Evolutionary conservation across 2,888 invertebrate species (phyloP).

Genomic region (Leptogaster cylindrica): DNA sequence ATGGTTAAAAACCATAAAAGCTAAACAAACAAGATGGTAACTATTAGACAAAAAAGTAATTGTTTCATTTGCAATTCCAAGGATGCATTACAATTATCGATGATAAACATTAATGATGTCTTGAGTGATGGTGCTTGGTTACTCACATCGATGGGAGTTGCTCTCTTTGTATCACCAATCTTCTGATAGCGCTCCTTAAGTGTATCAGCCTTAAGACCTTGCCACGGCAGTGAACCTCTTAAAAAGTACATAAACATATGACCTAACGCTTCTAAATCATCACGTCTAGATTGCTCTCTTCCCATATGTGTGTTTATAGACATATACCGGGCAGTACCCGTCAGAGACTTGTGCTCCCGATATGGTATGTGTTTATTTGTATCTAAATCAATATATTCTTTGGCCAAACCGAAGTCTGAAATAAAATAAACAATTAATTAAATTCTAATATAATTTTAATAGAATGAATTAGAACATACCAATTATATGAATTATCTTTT

Average conservation of each 20-base stretch:
- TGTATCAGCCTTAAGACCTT: slow-evolving; percentile 99
- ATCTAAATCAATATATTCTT: slow-evolving; percentile 99
- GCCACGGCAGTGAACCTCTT: slow-evolving; percentile 99
- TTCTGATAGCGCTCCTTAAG: slow-evolving; percentile 99
- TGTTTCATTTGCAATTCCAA: no score
- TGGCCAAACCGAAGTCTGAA: slow-evolving; percentile 99
- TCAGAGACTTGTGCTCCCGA: slow-evolving; percentile 99
- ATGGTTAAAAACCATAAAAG: no score
- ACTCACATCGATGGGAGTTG: slow-evolving; percentile 93
- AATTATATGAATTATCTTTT: slow-evolving; percentile 99
- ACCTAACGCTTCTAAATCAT: slow-evolving; percentile 98
- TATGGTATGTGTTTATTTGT: slow-evolving; percentile 99
- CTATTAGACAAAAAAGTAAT: no score
- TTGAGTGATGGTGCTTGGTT: no score
- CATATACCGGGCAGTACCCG: slow-evolving; percentile 99
- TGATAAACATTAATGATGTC: no score
- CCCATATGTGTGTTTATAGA: slow-evolving; percentile 99
- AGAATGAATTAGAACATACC: slow-evolving; percentile 64
- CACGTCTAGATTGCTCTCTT: slow-evolving; percentile 99
- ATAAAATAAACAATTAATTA: slow-evolving; percentile 29
- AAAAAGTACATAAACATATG: slow-evolving; percentile 99
- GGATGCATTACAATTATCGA: no score
- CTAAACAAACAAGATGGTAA: no score
- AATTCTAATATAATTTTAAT: neutral
- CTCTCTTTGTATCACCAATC: slow-evolving; percentile 99